Evolutionary conservation across 2,797 vertebrate species (phyloP), one percentile per base, ranked within the genome.

Genomic region (Champsocephalus gunnari): DNA sequence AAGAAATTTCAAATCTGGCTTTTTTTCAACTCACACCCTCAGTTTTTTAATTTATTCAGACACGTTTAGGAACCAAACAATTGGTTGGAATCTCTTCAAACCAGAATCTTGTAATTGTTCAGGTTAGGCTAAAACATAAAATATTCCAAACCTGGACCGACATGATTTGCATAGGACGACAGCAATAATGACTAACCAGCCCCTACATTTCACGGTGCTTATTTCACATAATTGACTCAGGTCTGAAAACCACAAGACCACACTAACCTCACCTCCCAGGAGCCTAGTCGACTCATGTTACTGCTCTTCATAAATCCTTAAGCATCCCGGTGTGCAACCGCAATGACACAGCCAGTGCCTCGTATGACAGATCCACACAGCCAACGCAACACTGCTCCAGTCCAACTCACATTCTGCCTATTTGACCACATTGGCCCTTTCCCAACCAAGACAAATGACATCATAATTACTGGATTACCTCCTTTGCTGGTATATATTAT

Each of bases 171-270:
- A 44, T 2, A 57, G 32, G 48, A 54, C n/a, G 10, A 62, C 63
- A 10, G 21, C 7, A 12, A 43, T 79, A 66, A 58, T 79, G 65
- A 80, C 70, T 57, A 71, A 75, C 68, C 71, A 68, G 48, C 53
- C 62, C 41, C 41, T 12, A 28, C 68, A 66, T 87, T 91, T 86
- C 75, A 76, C 82, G 83, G 77, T 64, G 57, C 63, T 54, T 68
- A 85, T 74, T 82, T 80, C 76, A 79, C 66, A 88, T 88, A 75
- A 83, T 86, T 86, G 74, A 74, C 70, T 80, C 48, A 71, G 66
- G 78, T 81, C 75, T 77, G 68, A 70, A 73, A 90, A 84, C 81
- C 77, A 75, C 83, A 64, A 34, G 9, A 60, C 80, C 84, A 45
- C 66, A 66, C 24, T 68, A 72, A 81, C 75, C 85, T 75, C 85